Base-by-base conservation (phyloP, 2,888 invertebrate species). In the Anodontia alba region DNA sequence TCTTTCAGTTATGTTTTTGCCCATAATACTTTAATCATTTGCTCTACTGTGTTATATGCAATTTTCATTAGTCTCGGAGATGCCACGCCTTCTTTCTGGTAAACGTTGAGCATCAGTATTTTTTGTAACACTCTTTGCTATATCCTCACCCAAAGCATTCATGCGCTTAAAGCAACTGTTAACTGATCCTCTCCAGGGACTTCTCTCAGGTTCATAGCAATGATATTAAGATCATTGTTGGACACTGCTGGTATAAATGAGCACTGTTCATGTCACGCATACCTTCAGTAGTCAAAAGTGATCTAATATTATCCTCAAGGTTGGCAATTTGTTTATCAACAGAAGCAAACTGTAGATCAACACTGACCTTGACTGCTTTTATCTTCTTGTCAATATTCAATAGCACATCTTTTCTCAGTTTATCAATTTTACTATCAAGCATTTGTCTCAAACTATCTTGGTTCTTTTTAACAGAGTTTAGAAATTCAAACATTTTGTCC, bases 401-500 rank as follows among this genome's bases (percentile, higher is more conserved):
- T n/a, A 51, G 20, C 8, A 51, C 23, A 23, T 51, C 51, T 51
- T 23, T 51, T 57, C 57, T 26, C 57, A n/a, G n/a, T n/a, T n/a
- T n/a, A n/a, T n/a, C n/a, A n/a, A n/a, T n/a, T n/a, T n/a, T n/a
- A n/a, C n/a, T 57, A 17, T 57, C 57, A 17, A 57, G 29, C 57
- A 29, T 57, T 8, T 29, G 26, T 17, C 57, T 57, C 26, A 57
- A 29, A 23, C 26, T 26, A 57, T 57, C 57, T 20, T 29, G 57
- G 29, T 29, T 29, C 17, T 23, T 57, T 29, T 29, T 57, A 57
- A 57, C 29, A 26, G 26, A 26, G 29, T 57, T 57, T 29, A 57
- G 29, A 29, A 57, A 23, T 29, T 29, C 57, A 57, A 57, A 57
- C 57, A 57, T 26, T 57, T 57, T 57, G 57, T 57, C 57, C 57